Percentiles rank a stretch among this genome's conserved stretches.
These are phyloP conservation scores for Brachirus orientalis DNA, from an alignment of 2,113 vertebrate genomes.

Conservation along the genomic window DNA sequence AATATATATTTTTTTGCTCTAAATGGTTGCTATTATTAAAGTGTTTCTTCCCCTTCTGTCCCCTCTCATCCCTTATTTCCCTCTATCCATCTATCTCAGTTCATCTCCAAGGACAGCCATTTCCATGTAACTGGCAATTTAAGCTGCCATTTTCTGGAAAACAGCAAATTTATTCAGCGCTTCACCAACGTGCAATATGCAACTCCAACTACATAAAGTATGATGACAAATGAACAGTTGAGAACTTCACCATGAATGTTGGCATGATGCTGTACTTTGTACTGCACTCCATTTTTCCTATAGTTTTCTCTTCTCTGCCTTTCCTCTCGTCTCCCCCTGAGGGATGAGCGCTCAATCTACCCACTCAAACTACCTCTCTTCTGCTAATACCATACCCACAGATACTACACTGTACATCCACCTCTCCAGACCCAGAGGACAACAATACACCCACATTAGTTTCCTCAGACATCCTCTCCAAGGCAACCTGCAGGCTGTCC, in stretches of 20 bases:
- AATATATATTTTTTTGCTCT: conserved; percentile 43
- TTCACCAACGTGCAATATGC: conserved; percentile 35
- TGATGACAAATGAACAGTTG: conserved; percentile 29
- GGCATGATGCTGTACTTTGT: conserved; percentile 24
- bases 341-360: conserved; percentile 28
- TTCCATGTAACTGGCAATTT: conserved; percentile 37
- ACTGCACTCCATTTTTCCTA: conserved; percentile 30
- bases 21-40: conserved; percentile 74
- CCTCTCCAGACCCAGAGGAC: conserved; percentile 58
- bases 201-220: conserved; percentile 23
- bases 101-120: conserved; percentile 41
- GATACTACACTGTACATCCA: conserved; percentile 38
- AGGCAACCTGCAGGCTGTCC: conserved; percentile 36
- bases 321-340: conserved; percentile 37
- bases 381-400: conserved; percentile 52
- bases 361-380: conserved; percentile 54
- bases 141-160: conserved; percentile 28
- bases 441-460: conserved; percentile 51
- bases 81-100: conserved; percentile 26
- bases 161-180: conserved; percentile 23
- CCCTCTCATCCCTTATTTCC: conserved; percentile 18
- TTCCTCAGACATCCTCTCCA: conserved; percentile 59
- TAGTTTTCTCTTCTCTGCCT: conserved; percentile 26
- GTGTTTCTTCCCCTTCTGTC: conserved; percentile 50
- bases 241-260: conserved; percentile 38